These are phyloP conservation scores for Protosalanx chinensis DNA, from an alignment of 2,797 vertebrate genomes.

Conservation along the genomic window DNA sequence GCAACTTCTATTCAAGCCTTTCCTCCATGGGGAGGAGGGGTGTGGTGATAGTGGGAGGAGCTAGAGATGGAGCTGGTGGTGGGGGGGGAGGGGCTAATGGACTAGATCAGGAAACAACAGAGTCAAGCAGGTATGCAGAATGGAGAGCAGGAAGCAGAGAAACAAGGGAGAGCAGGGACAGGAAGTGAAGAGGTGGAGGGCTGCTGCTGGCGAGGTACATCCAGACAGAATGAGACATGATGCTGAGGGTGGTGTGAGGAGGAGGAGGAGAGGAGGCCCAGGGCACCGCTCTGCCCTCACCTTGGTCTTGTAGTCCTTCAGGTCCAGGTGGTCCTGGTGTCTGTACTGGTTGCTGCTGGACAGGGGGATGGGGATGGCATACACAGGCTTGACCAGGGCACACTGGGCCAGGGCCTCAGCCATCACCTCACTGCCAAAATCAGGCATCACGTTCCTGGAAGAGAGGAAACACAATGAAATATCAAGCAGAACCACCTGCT, in stretches of 20 bases:
- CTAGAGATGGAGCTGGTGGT: neutral
- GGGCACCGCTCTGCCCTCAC: conserved; percentile 43
- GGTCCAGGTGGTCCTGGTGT: conserved; percentile 91
- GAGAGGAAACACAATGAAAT: neutral
- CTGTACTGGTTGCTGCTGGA: conserved; percentile 88
- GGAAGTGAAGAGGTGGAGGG: neutral
- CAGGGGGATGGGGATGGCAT: conserved; percentile 91
- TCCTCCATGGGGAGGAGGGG: conserved; percentile 34
- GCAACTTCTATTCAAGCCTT: conserved; percentile 49
- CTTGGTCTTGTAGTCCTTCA: conserved; percentile 92
- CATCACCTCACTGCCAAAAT: conserved; percentile 92
- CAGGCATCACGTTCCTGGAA: conserved; percentile 88
- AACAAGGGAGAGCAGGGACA: neutral
- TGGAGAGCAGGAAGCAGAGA: neutral
- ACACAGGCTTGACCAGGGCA: conserved; percentile 90
- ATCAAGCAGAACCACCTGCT: too few relatives aligned
- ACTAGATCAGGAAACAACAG: conserved; percentile 43
- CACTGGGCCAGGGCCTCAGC: conserved; percentile 93
- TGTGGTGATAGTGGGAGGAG: conserved; percentile 11
- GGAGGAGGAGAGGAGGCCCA: neutral
- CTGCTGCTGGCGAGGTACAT: conserved; percentile 38
- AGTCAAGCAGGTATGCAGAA: conserved; percentile 52
- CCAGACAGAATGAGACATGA: conserved; percentile 46
- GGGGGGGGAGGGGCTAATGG: conserved; percentile 6
- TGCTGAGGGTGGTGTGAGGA: neutral